A percentile compares a stretch with the other conserved stretches of the same genome.
Conservation (phyloP, 2,888 invertebrate species). For the Noctua janthina region DNA sequence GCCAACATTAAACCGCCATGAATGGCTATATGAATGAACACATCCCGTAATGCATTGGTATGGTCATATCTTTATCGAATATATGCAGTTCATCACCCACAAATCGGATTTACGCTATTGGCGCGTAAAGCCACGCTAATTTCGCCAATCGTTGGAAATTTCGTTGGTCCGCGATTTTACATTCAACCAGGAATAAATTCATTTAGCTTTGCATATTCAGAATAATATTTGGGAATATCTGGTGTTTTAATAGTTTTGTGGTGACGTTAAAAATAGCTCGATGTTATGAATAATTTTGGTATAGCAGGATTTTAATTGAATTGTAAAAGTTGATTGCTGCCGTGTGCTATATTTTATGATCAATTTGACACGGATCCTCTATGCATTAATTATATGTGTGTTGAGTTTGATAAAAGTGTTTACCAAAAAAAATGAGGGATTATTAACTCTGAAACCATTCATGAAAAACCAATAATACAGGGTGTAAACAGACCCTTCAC, state of each 20-base stretch:
- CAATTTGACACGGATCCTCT: not conserved
- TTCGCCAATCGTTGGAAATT: conserved; percentile 67
- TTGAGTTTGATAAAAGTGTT: not conserved
- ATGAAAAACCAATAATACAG: not conserved
- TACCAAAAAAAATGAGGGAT: not conserved
- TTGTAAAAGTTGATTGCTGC: not conserved
- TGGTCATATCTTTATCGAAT: conserved; percentile 62
- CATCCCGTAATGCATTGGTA: conserved; percentile 47
- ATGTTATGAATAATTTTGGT: conserved; percentile 27
- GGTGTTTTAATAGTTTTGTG: conserved; percentile 49
- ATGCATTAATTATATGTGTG: not conserved
- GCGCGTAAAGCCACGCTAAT: conserved; percentile 74
- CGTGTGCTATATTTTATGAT: not conserved
- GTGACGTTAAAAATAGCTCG: conserved; percentile 17
- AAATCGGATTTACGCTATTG: conserved; percentile 71
- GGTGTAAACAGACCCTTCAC: no score
- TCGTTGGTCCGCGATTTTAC: conserved; percentile 58
- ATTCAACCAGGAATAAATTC: conserved; percentile 65
- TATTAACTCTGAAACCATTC: not conserved
- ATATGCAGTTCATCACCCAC: conserved; percentile 66
- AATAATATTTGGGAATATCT: conserved; percentile 52
- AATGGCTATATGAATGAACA: conserved; percentile 37
- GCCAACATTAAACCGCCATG: conserved; percentile 26
- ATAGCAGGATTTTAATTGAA: conserved; percentile 9
- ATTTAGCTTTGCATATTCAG: conserved; percentile 64